Conservation (phyloP, 2,888 invertebrate species). For the Cosmorhoe ocellata region DNA sequence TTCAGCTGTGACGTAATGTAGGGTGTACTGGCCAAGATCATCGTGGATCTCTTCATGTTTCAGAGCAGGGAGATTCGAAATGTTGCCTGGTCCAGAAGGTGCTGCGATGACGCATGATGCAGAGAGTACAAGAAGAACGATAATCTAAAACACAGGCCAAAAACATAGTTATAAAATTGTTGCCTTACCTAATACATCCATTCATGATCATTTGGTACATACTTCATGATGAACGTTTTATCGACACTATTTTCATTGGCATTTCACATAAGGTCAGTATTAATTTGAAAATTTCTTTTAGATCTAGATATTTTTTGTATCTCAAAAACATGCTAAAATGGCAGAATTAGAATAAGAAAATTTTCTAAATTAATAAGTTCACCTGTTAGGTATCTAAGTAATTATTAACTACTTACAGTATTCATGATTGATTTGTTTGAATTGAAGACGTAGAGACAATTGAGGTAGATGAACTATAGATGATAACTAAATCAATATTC, state of each 20-base stretch:
- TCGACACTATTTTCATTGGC: too few species aligned
- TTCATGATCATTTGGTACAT: too few species aligned
- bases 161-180: background rate
- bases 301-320: too few species aligned
- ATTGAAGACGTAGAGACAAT: background rate
- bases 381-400: too few species aligned
- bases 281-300: too few species aligned
- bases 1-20: constrained; percentile 55
- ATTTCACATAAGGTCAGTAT: too few species aligned
- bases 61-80: constrained; percentile 43
- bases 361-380: too few species aligned
- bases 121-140: constrained; percentile 15
- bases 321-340: too few species aligned
- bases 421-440: constrained; percentile 19
- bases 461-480: constrained; percentile 1
- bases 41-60: constrained; percentile 54
- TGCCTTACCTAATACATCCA: too few species aligned
- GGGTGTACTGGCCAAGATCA: constrained; percentile 49
- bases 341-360: too few species aligned
- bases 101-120: constrained; percentile 23
- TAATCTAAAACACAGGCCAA: constrained; percentile 16
- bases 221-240: too few species aligned
- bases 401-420: constrained; percentile 25
- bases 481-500: background rate
- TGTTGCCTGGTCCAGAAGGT: constrained; percentile 7